Conservation (phyloP, 2,113 vertebrate genomes). For the Dasyprocta punctata region DNA sequence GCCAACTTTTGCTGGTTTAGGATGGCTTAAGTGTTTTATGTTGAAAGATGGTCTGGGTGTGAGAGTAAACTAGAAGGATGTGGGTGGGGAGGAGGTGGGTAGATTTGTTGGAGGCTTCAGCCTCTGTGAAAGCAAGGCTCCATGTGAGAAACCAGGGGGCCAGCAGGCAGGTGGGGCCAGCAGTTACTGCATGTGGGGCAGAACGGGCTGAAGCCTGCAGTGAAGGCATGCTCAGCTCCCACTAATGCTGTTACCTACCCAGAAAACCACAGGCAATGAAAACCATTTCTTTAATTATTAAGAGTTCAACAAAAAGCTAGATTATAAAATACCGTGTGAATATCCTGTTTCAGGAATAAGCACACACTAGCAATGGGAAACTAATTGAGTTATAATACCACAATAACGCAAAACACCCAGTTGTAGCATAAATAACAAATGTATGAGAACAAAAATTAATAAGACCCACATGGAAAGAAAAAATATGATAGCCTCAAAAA, state of each 20-base stretch:
- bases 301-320: neutral
- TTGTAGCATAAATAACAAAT: neutral
- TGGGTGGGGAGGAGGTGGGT: neutral
- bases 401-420: neutral
- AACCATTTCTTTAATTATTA: neutral
- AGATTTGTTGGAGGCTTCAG: neutral
- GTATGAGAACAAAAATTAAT: neutral
- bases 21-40: neutral
- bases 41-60: neutral
- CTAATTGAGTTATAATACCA: neutral
- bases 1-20: neutral
- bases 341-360: neutral
- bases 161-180: too few species aligned
- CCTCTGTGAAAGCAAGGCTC: neutral
- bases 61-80: neutral
- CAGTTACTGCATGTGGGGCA: fast-evolving
- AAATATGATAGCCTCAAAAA: neutral
- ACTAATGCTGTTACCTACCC: neutral
- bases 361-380: neutral
- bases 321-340: neutral
- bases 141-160: too few species aligned
- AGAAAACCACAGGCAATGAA: neutral
- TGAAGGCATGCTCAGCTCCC: neutral
- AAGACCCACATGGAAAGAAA: neutral
- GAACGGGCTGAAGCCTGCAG: neutral